Conservation (phyloP, 2,888 invertebrate genomes). For the Anthrax anthrax region DNA sequence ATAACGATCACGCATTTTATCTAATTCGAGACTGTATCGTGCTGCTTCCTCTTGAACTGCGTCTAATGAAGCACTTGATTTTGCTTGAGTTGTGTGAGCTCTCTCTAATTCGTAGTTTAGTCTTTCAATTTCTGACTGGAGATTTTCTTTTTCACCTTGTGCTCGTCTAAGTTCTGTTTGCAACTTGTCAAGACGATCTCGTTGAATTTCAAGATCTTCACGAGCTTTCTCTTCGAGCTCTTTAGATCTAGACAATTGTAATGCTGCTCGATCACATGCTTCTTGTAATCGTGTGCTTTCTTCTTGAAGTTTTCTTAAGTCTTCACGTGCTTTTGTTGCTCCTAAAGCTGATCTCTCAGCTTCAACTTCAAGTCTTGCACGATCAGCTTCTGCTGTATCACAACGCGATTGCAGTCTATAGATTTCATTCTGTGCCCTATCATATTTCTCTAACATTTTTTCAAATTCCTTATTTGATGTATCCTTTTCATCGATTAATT, state of each 20-base stretch:
- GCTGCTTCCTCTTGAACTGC: constrained; percentile 83
- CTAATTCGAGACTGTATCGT: constrained; percentile 70
- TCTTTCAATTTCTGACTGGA: constrained; percentile 69
- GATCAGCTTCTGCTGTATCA: constrained; percentile 75
- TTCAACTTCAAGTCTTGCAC: constrained; percentile 72
- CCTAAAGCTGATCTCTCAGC: constrained; percentile 70
- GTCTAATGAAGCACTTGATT: constrained; percentile 72
- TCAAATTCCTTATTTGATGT: constrained; percentile 81
- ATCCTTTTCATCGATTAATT: constrained; percentile 77
- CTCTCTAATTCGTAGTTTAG: constrained; percentile 75
- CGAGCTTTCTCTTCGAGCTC: constrained; percentile 86
- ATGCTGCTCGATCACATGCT: constrained; percentile 72
- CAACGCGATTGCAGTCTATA: constrained; percentile 78
- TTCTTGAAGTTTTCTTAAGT: constrained; percentile 73
- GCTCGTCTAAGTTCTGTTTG: constrained; percentile 70
- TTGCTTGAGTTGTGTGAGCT: constrained; percentile 71
- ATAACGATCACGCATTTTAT: constrained; percentile 82
- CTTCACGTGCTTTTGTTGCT: constrained; percentile 68
- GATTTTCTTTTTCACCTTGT: constrained; percentile 74
- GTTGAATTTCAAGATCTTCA: constrained; percentile 74
- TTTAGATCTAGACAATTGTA: constrained; percentile 72
- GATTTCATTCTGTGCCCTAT: constrained; percentile 80
- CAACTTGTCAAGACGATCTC: constrained; percentile 77
- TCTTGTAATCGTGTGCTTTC: constrained; percentile 75
- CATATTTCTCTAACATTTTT: constrained; percentile 83